phyloP scores from a whole-genome alignment of 2,797 vertebrate genomes.

The Myripristis jacobus region DNA sequence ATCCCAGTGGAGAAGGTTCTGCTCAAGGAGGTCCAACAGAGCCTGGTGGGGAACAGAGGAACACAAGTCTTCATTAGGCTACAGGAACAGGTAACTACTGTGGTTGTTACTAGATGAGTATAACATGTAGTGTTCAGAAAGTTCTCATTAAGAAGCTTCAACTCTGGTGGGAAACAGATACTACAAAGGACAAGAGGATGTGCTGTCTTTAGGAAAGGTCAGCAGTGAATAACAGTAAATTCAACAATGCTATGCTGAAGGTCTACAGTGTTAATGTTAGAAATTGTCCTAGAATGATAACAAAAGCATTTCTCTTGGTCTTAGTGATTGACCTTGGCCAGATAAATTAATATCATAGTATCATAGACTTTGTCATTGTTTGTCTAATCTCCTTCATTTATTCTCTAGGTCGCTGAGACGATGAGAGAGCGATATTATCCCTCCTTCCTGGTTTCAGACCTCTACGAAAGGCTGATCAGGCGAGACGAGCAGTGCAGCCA shows the following conservation, averaged over 20 bases:
- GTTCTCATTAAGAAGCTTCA: too few species aligned
- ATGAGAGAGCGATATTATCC: constrained; percentile 97
- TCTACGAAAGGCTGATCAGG: constrained; percentile 91
- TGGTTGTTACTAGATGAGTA: neutral
- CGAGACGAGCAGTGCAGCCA: constrained; percentile 86
- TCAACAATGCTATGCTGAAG: neutral
- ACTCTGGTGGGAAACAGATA: too few species aligned
- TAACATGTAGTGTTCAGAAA: neutral
- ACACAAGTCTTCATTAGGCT: constrained; percentile 94
- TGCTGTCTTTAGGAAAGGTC: neutral
- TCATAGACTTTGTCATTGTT: neutral
- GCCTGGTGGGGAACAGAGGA: constrained; percentile 96
- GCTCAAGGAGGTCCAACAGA: constrained; percentile 98
- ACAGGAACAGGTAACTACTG: constrained; percentile 86
- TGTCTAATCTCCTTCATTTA: too few species aligned
- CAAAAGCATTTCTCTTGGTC: neutral
- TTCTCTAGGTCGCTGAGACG: constrained; percentile 83
- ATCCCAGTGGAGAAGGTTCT: constrained; percentile 95
- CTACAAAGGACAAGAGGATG: too few species aligned
- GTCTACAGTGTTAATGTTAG: neutral
- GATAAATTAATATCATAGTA: neutral
- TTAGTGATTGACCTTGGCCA: neutral
- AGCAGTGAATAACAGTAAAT: neutral
- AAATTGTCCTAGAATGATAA: neutral
- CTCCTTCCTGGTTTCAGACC: constrained; percentile 95